These are phyloP conservation scores for Anguilla pacifica DNA, from an alignment of 2,797 vertebrate genomes.

Conservation along the genomic window DNA sequence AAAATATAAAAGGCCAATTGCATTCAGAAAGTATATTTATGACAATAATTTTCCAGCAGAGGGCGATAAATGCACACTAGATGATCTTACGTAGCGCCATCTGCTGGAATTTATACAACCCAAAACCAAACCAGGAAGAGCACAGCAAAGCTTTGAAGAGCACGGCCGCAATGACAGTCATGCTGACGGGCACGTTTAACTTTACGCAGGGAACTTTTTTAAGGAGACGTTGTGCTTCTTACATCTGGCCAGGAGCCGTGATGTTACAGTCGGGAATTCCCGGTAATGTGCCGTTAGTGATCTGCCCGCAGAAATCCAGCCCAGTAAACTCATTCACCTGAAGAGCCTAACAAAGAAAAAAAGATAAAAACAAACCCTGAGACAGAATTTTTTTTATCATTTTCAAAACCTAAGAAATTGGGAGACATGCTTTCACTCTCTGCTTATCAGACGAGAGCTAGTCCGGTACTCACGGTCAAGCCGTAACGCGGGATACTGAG, in stretches of 20 bases:
- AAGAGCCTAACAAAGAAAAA: constrained; percentile 73
- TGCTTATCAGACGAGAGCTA: not conserved
- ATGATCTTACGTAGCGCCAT: not conserved
- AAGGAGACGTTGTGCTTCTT: constrained; percentile 34
- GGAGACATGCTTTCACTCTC: not conserved
- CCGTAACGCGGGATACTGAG: constrained; percentile 82
- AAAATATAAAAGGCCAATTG: not conserved
- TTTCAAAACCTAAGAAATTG: not conserved
- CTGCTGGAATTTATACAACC: not conserved
- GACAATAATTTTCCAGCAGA: not conserved
- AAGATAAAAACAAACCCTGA: not conserved
- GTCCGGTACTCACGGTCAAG: constrained; percentile 65
- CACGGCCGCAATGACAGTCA: not conserved
- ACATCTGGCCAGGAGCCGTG: constrained; percentile 23
- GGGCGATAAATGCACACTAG: not conserved
- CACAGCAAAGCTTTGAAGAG: not conserved
- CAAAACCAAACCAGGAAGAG: not conserved
- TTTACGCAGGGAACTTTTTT: not conserved
- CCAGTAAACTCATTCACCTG: constrained; percentile 79
- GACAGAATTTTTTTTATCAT: not conserved
- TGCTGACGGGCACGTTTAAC: not conserved
- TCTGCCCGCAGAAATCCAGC: constrained; percentile 50
- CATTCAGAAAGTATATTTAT: not conserved
- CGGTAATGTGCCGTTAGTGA: not conserved
- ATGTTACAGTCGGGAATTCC: constrained; percentile 16